Evolutionary conservation across 2,113 vertebrate species (phyloP).

Genomic region (Copsychus sechellarum): DNA sequence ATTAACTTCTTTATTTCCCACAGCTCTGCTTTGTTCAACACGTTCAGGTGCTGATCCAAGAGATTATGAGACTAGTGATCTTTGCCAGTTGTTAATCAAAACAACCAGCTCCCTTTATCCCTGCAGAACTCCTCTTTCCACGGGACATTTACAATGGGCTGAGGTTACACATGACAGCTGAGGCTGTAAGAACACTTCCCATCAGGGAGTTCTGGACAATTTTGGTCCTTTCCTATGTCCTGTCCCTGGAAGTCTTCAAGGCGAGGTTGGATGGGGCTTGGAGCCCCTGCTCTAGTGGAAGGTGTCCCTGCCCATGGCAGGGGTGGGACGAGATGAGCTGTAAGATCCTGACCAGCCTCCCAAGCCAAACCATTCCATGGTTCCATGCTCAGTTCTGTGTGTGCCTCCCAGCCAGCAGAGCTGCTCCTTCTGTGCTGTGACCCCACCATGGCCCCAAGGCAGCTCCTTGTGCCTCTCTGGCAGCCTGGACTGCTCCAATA

Average conservation of each 20-base stretch:
- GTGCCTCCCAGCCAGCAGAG: neutral
- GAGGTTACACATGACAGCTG: neutral
- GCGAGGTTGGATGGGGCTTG: neutral
- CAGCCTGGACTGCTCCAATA: neutral
- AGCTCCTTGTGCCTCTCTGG: neutral
- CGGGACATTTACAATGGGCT: neutral
- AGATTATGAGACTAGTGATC: neutral
- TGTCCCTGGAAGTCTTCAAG: neutral
- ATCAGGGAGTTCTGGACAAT: neutral
- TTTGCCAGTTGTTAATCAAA: neutral
- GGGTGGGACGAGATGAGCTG: neutral
- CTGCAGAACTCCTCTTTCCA: neutral
- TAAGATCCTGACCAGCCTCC: neutral
- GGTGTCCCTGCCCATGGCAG: neutral
- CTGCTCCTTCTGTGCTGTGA: neutral
- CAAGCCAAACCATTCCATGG: neutral
- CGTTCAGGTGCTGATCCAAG: neutral
- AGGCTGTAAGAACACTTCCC: neutral
- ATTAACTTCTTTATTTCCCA: neutral
- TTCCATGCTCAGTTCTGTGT: neutral
- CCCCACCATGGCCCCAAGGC: rapidly evolving
- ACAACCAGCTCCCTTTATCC: neutral
- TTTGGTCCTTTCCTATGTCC: neutral
- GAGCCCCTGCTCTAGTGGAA: neutral
- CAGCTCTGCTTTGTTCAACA: neutral